These are phyloP conservation scores for Proctacanthus coquilletti DNA, from an alignment of 1,140 invertebrate genomes.

Conservation along the genomic window DNA sequence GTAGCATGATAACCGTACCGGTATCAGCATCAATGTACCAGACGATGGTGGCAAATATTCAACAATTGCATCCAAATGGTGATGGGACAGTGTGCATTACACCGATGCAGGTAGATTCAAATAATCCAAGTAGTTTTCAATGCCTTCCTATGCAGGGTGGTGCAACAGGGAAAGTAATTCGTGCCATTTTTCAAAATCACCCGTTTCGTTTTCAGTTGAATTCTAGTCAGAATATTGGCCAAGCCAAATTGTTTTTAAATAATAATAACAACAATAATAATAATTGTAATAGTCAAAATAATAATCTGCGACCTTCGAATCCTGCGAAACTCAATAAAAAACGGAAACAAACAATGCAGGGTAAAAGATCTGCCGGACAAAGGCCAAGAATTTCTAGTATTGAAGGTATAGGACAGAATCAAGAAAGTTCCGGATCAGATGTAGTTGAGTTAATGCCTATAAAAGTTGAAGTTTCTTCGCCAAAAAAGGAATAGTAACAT, in stretches of 20 bases:
- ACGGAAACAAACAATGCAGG: too few relatives aligned
- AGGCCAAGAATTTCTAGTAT: too few relatives aligned
- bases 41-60: slow-evolving; percentile 85
- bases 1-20: slow-evolving; percentile 88
- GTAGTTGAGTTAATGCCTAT: too few relatives aligned
- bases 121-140: slow-evolving; percentile 7
- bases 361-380: too few relatives aligned
- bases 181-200: background rate
- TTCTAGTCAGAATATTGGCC: slow-evolving; percentile 1
- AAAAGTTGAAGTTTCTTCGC: too few relatives aligned
- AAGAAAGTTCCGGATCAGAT: too few relatives aligned
- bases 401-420: too few relatives aligned
- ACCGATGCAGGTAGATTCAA: slow-evolving; percentile 54
- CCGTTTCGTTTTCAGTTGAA: background rate
- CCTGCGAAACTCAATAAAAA: too few relatives aligned
- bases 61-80: slow-evolving; percentile 55
- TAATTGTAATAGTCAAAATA: background rate
- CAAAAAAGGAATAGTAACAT: too few relatives aligned
- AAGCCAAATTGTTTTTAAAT: background rate
- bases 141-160: slow-evolving; percentile 6
- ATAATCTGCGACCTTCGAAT: background rate
- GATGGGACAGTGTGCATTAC: slow-evolving; percentile 66
- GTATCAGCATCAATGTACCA: slow-evolving; percentile 93
- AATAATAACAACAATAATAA: slow-evolving; percentile 1
- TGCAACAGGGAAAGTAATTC: background rate